Evolutionary conservation across 2,888 invertebrate genomes (phyloP), one percentile per base, ranked within the genome.

Genomic region (Alentia gelatinosa): DNA sequence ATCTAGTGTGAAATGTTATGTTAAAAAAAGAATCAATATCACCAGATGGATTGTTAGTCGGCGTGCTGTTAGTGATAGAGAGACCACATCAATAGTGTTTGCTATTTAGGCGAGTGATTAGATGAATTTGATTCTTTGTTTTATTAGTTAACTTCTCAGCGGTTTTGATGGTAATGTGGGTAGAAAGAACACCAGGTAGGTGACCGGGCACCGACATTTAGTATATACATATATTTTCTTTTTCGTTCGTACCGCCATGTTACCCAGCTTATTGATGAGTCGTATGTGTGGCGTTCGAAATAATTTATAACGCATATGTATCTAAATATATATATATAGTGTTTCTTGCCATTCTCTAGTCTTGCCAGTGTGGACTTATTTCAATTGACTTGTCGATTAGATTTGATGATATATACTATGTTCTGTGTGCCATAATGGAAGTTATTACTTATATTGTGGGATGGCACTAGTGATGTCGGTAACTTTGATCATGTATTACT

Each of bases 321-420:
- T n/a, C n/a, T n/a, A n/a, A n/a, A n/a, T n/a, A n/a, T n/a, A n/a
- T n/a, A n/a, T n/a, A n/a, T n/a, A 33, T 79, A 3, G 79, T 79
- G 79, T 35, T 35, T 79, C 79, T 79, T 79, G 79, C 79, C 79
- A 79, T 79, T 30, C 35, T 79, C 79, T 79, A 79, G 79, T 79
- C 79, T 79, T 79, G 79, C 79, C 79, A 79, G 79, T 37, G 79
- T 79, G 79, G n/a, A 79, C n/a, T 56, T 56, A 12, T 56, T 56
- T 56, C n/a, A 19, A 56, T n/a, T 56, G 56, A 30, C n/a, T 26
- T 68, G 12, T 68, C 3, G 33, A 12, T 68, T 68, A 68, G 68
- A 26, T 4, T 68, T 68, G 30, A 68, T 26, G 12, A 63, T 68
- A 12, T 68, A 30, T 68, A 68, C 68, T 30, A 56, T 56, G 56